Conservation (phyloP, 2,113 vertebrate species). For the Esox niger region DNA sequence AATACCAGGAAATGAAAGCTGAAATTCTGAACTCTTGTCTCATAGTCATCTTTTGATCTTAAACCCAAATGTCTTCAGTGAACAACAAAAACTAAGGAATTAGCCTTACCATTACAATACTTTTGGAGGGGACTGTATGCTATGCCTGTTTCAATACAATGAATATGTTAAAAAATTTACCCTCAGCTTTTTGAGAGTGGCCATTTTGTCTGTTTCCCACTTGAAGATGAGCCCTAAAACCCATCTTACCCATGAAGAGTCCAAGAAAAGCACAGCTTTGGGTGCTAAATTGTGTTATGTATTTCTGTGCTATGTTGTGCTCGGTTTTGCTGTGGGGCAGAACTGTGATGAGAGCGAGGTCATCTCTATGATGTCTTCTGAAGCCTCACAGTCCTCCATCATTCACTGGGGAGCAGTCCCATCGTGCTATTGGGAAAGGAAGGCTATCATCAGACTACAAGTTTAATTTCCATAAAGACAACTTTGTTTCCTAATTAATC, state of each 20-base stretch:
- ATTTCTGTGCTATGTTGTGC: constrained; percentile 19
- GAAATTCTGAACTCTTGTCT: too few species aligned
- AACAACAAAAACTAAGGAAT: too few species aligned
- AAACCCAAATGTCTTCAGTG: too few species aligned
- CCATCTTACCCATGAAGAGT: constrained; percentile 55
- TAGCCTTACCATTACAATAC: too few species aligned
- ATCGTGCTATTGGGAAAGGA: constrained; percentile 52
- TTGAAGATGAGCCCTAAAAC: constrained; percentile 43
- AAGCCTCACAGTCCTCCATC: constrained; percentile 49
- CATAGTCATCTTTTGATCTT: too few species aligned
- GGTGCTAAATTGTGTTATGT: neutral
- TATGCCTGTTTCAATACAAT: constrained; percentile 20
- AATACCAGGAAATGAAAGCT: too few species aligned
- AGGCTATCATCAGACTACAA: constrained; percentile 61
- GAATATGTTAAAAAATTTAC: too few species aligned
- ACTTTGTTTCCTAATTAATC: constrained; percentile 76
- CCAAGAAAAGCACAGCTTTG: constrained; percentile 17
- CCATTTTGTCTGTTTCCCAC: too few species aligned
- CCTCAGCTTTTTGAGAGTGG: too few species aligned
- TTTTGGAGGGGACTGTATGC: too few species aligned
- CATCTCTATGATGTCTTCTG: constrained; percentile 48
- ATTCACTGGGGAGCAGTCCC: constrained; percentile 43
- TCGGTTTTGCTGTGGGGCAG: constrained; percentile 21
- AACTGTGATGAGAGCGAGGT: constrained; percentile 7
- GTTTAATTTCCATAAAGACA: constrained; percentile 76